Evolutionary conservation across 2,797 vertebrate genomes (phyloP), one percentile per base, ranked within the genome.

Genomic region (Sebastiscus tertius): DNA sequence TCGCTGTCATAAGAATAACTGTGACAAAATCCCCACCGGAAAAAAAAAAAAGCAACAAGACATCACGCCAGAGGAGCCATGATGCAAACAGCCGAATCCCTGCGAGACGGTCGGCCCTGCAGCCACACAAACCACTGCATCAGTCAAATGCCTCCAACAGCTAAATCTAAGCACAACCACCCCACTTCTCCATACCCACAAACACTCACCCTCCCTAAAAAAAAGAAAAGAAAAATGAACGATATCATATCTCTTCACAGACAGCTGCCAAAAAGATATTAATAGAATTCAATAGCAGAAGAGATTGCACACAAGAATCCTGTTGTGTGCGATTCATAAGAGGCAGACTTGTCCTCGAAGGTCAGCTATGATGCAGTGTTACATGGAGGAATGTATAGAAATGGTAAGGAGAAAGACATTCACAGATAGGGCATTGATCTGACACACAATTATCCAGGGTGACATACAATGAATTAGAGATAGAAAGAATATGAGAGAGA

Each of bases 261-360:
- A 85, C 80, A 84, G 79, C 85, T 85, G 83, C 75, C 76, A 80
- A 90, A 83, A 72, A 72, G 86, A 87, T 88, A 88, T 90, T 88
- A 88, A 90, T 89, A 88, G 75, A 88, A 91, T 85, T 89, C 83
- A 90, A 86, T 83, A 82, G 81, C 75, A 60, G 68, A 72, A 22
- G 20, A 89, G 89, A 91, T 87, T 88, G 87, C 81, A 86, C 81
- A 81, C 62, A 81, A 83, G 79, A 83, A 89, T 88, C 82, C 64
- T 75, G 73, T 71, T 87, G 79, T 83, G 80, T 84, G 80, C 26
- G 33, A 80, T 88, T 85, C 90, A 88, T 84, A 88, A 83, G 80
- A 90, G 46, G 31, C 60, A 18, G 64, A 70, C 79, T 80, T 22
- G 73, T 87, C 89, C 88, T 46, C 81, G 79, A 79, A 82, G 69